Base-by-base conservation (phyloP, 2,113 vertebrate species). In the Cygnus atratus region DNA sequence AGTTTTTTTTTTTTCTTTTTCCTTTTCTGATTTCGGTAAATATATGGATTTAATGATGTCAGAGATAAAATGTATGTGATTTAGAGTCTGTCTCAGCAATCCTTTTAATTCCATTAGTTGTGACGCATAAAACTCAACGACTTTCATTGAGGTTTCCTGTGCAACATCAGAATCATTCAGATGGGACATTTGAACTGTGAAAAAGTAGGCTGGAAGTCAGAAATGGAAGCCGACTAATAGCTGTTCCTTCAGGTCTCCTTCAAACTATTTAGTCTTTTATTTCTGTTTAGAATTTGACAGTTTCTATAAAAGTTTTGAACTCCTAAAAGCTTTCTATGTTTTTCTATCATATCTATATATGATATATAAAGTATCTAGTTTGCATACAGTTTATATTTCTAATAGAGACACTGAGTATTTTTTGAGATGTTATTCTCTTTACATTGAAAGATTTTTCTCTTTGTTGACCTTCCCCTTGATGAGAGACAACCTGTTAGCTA, bases 401-500 rank as follows among this genome's bases (percentile, higher is more conserved):
- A 12, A 16, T 76, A 85, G 89, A 84, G 31, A 46, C 57, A 6
- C 7, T 1, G 6, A 83, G 7, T 48, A 25, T 9, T 54, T 86
- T 86, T 59, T 54, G 12, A 57, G 5, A 1, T 20, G 25, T 24
- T 44, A 13, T 52, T 75, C 4, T 88, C 77, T 67, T 48, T 39
- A 4, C 7, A 4, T 3, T 7, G 37, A 67, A 46, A 10, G 5
- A 21, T 29, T 52, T 81, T 81, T 59, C 9, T 62, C 17, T 50
- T 43, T 41, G 29, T 81, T 61, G 43, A 26, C 1, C 0, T 4
- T 39, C 18, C 9, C 13, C 8, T 18, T 10, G 33, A 59, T 0
- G 11, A 57, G 22, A 46, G 18, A 14, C 9, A 59, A 29, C 3
- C 29, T 37, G 12, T 41, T 39, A n/a, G 31, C 14, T 63, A 33